These are phyloP conservation scores for Ornithoptera priamus DNA, from an alignment of 2,888 invertebrate genomes.

Conservation along the genomic window DNA sequence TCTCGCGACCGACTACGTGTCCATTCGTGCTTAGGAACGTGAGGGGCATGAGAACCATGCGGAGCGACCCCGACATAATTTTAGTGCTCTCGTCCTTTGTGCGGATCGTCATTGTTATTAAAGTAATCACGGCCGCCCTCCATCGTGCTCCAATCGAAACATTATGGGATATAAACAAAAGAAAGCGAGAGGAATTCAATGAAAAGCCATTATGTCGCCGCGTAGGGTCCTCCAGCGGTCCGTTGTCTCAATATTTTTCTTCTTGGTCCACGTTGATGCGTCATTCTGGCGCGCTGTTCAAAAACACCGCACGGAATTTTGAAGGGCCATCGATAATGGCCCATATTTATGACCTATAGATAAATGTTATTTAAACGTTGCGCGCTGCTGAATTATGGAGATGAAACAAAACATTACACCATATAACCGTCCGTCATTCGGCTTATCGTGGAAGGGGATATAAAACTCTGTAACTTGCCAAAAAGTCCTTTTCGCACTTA, in stretches of 20 bases:
- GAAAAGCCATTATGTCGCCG: constrained; percentile 78
- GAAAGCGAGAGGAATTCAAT: constrained; percentile 77
- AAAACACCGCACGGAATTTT: constrained; percentile 75
- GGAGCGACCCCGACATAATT: constrained; percentile 72
- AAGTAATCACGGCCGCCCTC: constrained; percentile 77
- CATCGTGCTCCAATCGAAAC: constrained; percentile 76
- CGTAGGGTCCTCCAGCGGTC: constrained; percentile 65
- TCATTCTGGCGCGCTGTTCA: constrained; percentile 70
- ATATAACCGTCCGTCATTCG: constrained; percentile 36
- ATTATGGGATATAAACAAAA: constrained; percentile 80
- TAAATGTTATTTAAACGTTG: constrained; percentile 68
- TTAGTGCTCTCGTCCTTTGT: constrained; percentile 72
- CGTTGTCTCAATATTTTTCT: constrained; percentile 80
- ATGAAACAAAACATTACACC: constrained; percentile 60
- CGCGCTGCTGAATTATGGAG: constrained; percentile 62
- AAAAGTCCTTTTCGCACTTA: too few species aligned
- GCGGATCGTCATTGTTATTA: constrained; percentile 75
- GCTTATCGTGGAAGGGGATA: not conserved
- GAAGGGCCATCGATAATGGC: constrained; percentile 75
- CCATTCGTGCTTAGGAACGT: constrained; percentile 52
- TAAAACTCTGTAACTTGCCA: too few species aligned
- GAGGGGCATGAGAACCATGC: constrained; percentile 71
- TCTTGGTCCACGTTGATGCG: constrained; percentile 72
- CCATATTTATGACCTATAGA: constrained; percentile 76
- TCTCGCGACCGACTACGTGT: constrained; percentile 33